phyloP scores from a whole-genome alignment of 2,888 invertebrate species.

The Drosophila rellima region DNA sequence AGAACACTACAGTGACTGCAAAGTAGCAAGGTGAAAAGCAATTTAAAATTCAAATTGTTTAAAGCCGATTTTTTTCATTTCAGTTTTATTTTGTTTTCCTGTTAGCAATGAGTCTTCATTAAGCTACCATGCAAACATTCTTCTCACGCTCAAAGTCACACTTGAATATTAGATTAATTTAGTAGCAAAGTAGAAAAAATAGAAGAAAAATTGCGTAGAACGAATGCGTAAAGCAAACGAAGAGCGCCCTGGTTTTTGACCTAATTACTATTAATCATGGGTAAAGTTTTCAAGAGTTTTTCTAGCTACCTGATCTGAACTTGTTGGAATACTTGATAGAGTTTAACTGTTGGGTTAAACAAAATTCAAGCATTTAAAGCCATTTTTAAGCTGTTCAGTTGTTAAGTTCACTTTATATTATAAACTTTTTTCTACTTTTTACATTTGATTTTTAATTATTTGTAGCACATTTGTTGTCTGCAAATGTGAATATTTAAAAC shows the following conservation, averaged over 20 bases:
- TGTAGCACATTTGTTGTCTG: no score
- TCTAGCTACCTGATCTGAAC: neutral
- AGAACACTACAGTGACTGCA: neutral
- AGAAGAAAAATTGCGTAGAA: neutral
- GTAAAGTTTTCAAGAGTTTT: neutral
- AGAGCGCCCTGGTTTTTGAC: neutral
- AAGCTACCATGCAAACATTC: constrained; percentile 22
- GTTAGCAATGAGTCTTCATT: constrained; percentile 42
- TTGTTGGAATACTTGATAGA: neutral
- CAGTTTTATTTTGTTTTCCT: neutral
- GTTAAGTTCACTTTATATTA: neutral
- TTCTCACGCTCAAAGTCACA: constrained; percentile 11
- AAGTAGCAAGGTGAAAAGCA: neutral
- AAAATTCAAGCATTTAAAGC: neutral
- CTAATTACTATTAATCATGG: neutral
- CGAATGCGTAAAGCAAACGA: neutral
- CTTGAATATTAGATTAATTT: constrained; percentile 14
- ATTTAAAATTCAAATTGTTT: constrained; percentile 49
- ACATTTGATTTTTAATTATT: neutral
- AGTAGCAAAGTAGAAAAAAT: neutral
- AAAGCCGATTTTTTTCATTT: constrained; percentile 13
- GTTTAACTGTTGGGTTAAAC: neutral
- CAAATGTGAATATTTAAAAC: no score
- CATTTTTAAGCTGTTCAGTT: neutral
- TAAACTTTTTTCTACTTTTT: neutral